phyloP scores from a whole-genome alignment of 2,113 vertebrate genomes.

The Syngnathus floridae region DNA sequence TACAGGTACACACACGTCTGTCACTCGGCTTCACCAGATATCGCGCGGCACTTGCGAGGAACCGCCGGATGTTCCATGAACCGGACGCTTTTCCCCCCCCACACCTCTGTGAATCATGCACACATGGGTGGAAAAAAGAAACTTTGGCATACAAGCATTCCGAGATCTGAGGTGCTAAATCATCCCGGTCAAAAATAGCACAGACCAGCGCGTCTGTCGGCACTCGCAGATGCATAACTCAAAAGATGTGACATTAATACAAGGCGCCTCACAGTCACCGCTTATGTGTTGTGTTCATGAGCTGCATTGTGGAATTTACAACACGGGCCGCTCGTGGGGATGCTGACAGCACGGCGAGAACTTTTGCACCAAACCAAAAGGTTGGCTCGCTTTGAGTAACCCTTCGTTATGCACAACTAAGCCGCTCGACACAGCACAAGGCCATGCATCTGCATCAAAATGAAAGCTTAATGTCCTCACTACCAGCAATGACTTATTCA shows the following conservation, averaged over 20 bases:
- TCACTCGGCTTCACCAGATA: slow-evolving; percentile 36
- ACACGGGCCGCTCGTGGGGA: background rate
- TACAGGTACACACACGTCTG: slow-evolving; percentile 32
- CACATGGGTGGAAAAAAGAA: slow-evolving; percentile 1
- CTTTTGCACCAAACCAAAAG: too few relatives aligned
- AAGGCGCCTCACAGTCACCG: background rate
- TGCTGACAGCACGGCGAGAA: slow-evolving; percentile 24
- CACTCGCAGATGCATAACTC: slow-evolving; percentile 29
- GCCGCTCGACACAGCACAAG: background rate
- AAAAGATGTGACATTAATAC: slow-evolving; percentile 40
- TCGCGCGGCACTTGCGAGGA: slow-evolving; percentile 20
- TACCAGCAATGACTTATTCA: background rate
- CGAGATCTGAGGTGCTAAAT: slow-evolving; percentile 34
- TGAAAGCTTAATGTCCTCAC: background rate
- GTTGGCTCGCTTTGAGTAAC: background rate
- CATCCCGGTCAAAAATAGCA: slow-evolving; percentile 26
- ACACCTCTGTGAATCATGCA: slow-evolving; percentile 9
- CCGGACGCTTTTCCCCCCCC: slow-evolving; percentile 5
- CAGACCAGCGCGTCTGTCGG: slow-evolving; percentile 36
- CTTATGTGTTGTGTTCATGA: background rate
- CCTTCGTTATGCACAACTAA: background rate
- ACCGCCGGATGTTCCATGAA: slow-evolving; percentile 11
- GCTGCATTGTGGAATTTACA: background rate
- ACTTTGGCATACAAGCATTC: slow-evolving; percentile 7
- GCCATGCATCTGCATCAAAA: background rate